phyloP scores from a whole-genome alignment of 2,888 invertebrate genomes.

The Catocala nupta region DNA sequence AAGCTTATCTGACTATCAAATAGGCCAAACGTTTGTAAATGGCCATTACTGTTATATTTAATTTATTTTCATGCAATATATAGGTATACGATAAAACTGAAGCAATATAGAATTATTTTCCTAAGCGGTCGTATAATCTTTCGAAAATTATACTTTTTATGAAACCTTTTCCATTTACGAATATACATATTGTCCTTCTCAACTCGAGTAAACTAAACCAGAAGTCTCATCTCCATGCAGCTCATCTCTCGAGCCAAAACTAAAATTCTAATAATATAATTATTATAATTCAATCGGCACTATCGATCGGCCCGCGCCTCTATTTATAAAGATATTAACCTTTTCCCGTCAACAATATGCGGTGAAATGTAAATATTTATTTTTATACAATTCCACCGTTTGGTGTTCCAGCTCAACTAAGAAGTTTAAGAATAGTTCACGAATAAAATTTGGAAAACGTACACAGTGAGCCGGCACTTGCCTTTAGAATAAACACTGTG shows the following conservation, averaged over 20 bases:
- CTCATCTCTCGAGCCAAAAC: slow-evolving; percentile 26
- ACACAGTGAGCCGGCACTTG: background rate
- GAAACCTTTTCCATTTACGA: no score
- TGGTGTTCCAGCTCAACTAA: slow-evolving; percentile 32
- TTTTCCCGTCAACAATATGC: slow-evolving; percentile 77
- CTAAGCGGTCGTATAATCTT: no score
- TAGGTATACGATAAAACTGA: no score
- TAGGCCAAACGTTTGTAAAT: no score
- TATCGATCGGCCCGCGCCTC: slow-evolving; percentile 41
- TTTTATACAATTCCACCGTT: slow-evolving; percentile 68
- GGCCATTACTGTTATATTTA: no score
- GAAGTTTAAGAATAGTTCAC: slow-evolving; percentile 63
- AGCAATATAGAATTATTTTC: no score
- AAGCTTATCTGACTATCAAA: no score
- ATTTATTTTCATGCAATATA: no score
- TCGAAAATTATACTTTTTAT: no score
- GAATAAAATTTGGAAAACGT: slow-evolving; percentile 2
- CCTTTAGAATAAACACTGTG: slow-evolving; percentile 20
- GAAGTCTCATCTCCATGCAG: slow-evolving; percentile 11
- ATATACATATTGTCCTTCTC: background rate
- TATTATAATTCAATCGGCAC: slow-evolving; percentile 67
- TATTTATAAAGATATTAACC: slow-evolving; percentile 81
- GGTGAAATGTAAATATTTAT: slow-evolving; percentile 79
- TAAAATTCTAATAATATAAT: slow-evolving; percentile 46
- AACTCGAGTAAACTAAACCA: slow-evolving; percentile 11